Base-by-base conservation (phyloP, 2,888 invertebrate species). In the Aelia acuminata region DNA sequence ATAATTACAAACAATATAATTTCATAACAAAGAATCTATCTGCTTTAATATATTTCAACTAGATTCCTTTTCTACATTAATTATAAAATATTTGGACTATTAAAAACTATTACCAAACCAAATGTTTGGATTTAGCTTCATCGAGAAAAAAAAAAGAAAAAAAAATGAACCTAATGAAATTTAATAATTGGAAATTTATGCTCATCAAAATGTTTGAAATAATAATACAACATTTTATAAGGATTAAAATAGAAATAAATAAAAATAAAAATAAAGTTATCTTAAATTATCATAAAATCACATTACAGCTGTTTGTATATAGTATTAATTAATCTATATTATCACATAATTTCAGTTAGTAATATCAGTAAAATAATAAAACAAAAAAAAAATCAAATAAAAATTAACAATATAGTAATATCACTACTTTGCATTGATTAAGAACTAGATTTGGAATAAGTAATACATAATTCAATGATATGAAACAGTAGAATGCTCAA, bases 201-300 rank as follows among this genome's bases (percentile, higher is more conserved):
- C 26, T 57, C 15, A 57, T 26, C 57, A 57, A 26, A 63, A 31
- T 63, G 18, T 18, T 31, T 31, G 5, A 18, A 63, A 63, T 0
- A 63, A 31, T 4, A 63, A 1, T 18, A 31, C 15, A 31, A 31
- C 31, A 63, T 15, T 31, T 31, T 18, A 63, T 18, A 63, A 63
- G 63, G 63, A 63, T 63, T 31, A 57, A 31, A 57, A 57, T 31
- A 31, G n/a, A 57, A 57, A 57, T 26, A 57, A 57, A 11, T 57
- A 57, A 57, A 57, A 26, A 57, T 4, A 31, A 63, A 57, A 39
- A n/a, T 22, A 80, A 75, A 22, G 39, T 80, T 11, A 43, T 13
- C n/a, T n/a, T n/a, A 80, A 80, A 43, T 80, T 43, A 80, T 80
- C 18, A 43, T 43, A 80, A 80, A 80, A 80, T 80, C 80, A 80